phyloP scores from a whole-genome alignment of 2,113 vertebrate species.

The Paradoxurus hermaphroditus region DNA sequence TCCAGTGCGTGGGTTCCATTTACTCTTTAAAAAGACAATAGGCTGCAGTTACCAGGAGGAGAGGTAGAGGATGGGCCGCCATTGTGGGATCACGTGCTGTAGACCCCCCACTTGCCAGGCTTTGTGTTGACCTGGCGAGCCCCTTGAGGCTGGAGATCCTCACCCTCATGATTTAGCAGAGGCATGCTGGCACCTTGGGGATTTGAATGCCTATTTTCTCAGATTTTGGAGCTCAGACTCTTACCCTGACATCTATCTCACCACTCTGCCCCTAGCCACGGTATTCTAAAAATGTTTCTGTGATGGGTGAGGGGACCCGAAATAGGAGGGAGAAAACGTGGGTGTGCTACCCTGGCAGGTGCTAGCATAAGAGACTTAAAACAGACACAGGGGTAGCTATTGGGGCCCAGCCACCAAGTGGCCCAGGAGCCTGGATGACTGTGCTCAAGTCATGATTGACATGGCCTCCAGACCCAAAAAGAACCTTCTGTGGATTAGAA shows the following conservation, averaged over 20 bases:
- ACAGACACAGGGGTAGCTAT: not conserved
- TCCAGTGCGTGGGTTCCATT: not conserved
- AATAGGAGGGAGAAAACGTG: not conserved
- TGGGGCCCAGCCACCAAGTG: not conserved
- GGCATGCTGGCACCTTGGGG: not conserved
- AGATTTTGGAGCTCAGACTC: not conserved
- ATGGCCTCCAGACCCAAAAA: not conserved
- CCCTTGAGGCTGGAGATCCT: not conserved
- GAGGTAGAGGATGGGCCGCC: not conserved
- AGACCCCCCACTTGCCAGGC: not conserved
- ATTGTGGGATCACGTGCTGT: not conserved
- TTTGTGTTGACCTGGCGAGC: not conserved
- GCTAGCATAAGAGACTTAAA: accelerated
- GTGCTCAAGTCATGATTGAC: not conserved
- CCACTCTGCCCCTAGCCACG: not conserved
- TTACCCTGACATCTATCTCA: not conserved
- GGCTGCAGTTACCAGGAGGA: not conserved
- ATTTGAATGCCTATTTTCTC: not conserved
- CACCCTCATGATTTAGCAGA: not conserved
- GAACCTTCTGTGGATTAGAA: not conserved
- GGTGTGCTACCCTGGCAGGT: not conserved
- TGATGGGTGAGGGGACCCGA: not conserved
- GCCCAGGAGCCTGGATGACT: not conserved
- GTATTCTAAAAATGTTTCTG: constrained; percentile 9
- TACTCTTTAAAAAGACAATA: not conserved